These are phyloP conservation scores for Orthonevra nobilis DNA, from an alignment of 2,888 invertebrate species.

Conservation along the genomic window DNA sequence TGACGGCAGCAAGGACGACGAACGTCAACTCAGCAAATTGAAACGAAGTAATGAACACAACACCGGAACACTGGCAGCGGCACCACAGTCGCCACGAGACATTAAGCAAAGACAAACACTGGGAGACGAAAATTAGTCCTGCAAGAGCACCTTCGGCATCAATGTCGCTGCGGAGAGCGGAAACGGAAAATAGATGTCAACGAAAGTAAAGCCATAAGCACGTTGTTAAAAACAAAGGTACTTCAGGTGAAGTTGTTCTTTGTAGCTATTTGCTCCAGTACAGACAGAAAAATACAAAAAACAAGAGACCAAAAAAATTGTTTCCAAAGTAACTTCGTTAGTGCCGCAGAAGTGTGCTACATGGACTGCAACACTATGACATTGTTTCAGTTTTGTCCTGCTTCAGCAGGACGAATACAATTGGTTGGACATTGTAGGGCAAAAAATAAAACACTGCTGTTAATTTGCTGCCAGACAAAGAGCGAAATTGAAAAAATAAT, in stretches of 20 bases:
- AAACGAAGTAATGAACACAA: slow-evolving; percentile 65
- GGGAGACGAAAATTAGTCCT: slow-evolving; percentile 55
- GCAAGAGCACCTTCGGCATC: slow-evolving; percentile 59
- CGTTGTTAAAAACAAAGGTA: slow-evolving; percentile 32
- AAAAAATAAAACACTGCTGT: background rate
- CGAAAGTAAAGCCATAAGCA: slow-evolving; percentile 46
- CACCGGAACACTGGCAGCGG: no score
- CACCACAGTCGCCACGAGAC: slow-evolving; percentile 56
- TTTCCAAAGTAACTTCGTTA: slow-evolving; percentile 67
- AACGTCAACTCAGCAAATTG: slow-evolving; percentile 57
- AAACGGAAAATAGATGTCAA: slow-evolving; percentile 52
- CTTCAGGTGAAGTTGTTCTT: slow-evolving; percentile 27
- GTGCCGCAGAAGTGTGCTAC: slow-evolving; percentile 43
- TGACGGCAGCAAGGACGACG: slow-evolving; percentile 2
- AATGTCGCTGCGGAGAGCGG: slow-evolving; percentile 18
- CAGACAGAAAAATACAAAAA: no score
- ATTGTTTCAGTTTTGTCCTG: background rate
- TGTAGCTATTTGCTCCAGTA: background rate
- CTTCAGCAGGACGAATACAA: slow-evolving; percentile 19
- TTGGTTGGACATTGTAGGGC: slow-evolving; percentile 13
- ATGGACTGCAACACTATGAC: slow-evolving; percentile 19
- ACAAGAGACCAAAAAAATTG: slow-evolving; percentile 53
- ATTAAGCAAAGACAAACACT: slow-evolving; percentile 69
- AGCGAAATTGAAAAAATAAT: slow-evolving; percentile 59
- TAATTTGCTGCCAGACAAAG: slow-evolving; percentile 64